Percentiles rank a stretch among this genome's conserved stretches.
phyloP scores from a whole-genome alignment of 1,140 invertebrate species.

The Scaptomyza montana region DNA sequence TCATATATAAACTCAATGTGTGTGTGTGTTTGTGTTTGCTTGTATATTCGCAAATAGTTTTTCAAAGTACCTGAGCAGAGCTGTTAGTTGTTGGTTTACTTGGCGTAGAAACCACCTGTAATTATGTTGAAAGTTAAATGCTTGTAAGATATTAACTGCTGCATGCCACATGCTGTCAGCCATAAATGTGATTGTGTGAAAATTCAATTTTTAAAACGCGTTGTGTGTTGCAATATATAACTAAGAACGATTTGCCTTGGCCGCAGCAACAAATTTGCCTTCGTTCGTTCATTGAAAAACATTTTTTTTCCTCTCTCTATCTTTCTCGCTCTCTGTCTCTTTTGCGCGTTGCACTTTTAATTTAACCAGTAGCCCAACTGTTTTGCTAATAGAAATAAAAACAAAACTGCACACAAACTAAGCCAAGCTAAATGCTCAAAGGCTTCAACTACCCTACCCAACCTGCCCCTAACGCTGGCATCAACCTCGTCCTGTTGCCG shows the following conservation, averaged over 20 bases:
- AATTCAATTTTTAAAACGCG: conserved; percentile 69
- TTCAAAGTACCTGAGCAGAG: conserved; percentile 61
- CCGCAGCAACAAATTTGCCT: conserved; percentile 39
- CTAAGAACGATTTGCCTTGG: conserved; percentile 53
- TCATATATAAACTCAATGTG: background rate
- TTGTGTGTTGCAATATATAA: conserved; percentile 42
- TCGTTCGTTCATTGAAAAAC: conserved; percentile 64
- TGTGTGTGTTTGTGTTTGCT: conserved; percentile 16
- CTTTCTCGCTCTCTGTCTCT: background rate
- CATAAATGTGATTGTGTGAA: conserved; percentile 11
- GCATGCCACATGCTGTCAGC: conserved; percentile 62
- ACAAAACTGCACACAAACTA: conserved; percentile 78
- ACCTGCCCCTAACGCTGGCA: background rate
- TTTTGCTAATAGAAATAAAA: conserved; percentile 81
- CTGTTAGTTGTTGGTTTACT: conserved; percentile 53
- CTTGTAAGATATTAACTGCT: conserved; percentile 78
- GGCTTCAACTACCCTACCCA: conserved; percentile 43
- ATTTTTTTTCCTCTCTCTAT: conserved; percentile 17
- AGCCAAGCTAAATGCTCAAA: conserved; percentile 80
- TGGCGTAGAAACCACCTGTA: conserved; percentile 70
- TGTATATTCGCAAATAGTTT: conserved; percentile 71
- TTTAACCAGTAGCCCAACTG: conserved; percentile 70
- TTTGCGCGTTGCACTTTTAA: conserved; percentile 54
- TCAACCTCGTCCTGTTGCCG: conserved; percentile 10
- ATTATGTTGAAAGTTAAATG: conserved; percentile 82